Conservation (phyloP, 2,113 vertebrate species). For the Lynx canadensis region DNA sequence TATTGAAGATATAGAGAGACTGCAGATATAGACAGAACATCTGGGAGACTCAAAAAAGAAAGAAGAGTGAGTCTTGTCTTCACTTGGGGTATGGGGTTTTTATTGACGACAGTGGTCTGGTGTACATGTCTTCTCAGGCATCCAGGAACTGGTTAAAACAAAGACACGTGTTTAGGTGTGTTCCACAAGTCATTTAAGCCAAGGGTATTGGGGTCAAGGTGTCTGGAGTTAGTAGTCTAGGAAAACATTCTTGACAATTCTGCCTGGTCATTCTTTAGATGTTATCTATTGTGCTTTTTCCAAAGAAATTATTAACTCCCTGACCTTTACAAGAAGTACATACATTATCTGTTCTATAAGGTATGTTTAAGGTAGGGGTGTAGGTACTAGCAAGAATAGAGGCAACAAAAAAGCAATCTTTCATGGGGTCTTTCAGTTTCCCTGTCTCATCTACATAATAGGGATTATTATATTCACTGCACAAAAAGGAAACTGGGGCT, state of each 20-base stretch:
- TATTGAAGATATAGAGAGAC: background rate
- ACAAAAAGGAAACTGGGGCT: slow-evolving; percentile 6
- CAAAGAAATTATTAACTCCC: background rate
- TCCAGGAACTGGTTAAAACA: background rate
- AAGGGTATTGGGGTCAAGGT: background rate
- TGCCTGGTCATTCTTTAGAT: background rate
- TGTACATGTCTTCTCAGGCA: background rate
- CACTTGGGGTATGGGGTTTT: background rate
- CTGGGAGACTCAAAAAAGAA: background rate
- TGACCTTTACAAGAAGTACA: background rate
- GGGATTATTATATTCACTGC: background rate
- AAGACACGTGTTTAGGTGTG: background rate
- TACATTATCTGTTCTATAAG: background rate
- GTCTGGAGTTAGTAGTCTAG: background rate
- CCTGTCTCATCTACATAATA: background rate
- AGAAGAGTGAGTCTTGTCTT: background rate
- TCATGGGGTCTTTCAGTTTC: background rate
- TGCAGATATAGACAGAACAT: background rate
- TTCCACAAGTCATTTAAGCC: background rate
- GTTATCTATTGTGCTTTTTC: background rate
- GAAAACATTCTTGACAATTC: background rate
- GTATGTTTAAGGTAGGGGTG: background rate
- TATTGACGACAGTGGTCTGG: background rate
- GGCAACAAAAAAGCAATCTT: background rate
- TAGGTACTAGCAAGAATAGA: background rate